Conservation (phyloP, 2,797 vertebrate species). For the Anguilla megastoma region DNA sequence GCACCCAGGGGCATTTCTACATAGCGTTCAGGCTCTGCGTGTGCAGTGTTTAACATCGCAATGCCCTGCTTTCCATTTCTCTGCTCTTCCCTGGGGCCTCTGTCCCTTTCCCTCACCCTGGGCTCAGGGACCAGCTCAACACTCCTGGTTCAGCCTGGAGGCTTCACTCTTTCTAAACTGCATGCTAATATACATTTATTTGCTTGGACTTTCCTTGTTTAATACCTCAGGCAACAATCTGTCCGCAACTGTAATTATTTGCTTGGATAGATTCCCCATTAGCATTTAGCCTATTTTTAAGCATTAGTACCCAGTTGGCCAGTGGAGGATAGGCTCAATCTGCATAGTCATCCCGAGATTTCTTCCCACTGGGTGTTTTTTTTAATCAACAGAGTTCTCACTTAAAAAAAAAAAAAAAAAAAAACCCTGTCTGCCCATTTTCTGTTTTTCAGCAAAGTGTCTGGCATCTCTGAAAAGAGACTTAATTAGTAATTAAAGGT, state of each 20-base stretch:
- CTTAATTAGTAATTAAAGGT: background rate
- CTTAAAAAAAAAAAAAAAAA: no score
- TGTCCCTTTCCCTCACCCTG: background rate
- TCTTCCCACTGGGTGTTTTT: background rate
- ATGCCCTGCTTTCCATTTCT: background rate
- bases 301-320: background rate
- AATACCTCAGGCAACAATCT: background rate
- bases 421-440: background rate
- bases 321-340: background rate
- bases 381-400: no score
- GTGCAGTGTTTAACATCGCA: background rate
- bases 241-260: background rate
- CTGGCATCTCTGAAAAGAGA: background rate
- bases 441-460: background rate
- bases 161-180: background rate
- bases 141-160: background rate
- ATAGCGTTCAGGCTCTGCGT: no score
- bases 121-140: background rate
- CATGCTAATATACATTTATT: background rate
- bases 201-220: background rate
- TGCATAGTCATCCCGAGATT: background rate
- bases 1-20: no score
- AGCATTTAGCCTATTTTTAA: background rate
- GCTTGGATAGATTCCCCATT: background rate
- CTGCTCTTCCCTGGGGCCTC: background rate